Conservation (phyloP, 1,140 invertebrate genomes). For the Diuraphis noxia region DNA sequence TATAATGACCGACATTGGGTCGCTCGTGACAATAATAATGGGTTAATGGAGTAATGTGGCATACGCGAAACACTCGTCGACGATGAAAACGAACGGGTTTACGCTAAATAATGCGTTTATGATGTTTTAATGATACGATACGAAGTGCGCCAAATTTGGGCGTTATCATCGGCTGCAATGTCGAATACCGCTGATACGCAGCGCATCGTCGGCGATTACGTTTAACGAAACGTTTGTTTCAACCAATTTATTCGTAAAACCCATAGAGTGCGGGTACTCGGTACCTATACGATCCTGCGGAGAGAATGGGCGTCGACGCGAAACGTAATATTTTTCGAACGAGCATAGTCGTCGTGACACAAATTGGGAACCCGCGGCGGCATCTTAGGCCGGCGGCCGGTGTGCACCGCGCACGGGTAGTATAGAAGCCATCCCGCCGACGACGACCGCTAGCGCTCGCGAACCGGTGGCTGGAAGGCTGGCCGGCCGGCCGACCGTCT, state of each 20-base stretch:
- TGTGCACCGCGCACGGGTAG: neutral
- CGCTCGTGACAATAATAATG: neutral
- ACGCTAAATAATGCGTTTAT: neutral
- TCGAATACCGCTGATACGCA: neutral
- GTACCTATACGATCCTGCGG: neutral
- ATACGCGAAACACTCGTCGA: neutral
- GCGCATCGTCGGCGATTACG: too few relatives aligned
- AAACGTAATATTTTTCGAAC: neutral
- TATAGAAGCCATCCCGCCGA: neutral
- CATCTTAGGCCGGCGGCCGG: neutral
- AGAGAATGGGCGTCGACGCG: neutral
- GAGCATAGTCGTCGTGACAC: neutral
- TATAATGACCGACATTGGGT: too few relatives aligned
- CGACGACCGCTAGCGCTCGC: conserved; percentile 14
- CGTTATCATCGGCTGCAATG: neutral
- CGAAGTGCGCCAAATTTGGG: neutral
- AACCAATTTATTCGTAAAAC: neutral
- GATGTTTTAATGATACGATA: neutral
- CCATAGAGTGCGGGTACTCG: too few relatives aligned
- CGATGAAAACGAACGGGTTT: neutral
- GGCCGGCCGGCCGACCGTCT: neutral
- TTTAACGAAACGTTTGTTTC: neutral
- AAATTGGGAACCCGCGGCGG: conserved; percentile 33
- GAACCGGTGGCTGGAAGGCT: neutral
- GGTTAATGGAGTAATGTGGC: neutral